A percentile compares a stretch with the other conserved stretches of the same genome.
These are phyloP conservation scores for Hyalella azteca DNA, from an alignment of 2,888 invertebrate genomes.

Conservation along the genomic window DNA sequence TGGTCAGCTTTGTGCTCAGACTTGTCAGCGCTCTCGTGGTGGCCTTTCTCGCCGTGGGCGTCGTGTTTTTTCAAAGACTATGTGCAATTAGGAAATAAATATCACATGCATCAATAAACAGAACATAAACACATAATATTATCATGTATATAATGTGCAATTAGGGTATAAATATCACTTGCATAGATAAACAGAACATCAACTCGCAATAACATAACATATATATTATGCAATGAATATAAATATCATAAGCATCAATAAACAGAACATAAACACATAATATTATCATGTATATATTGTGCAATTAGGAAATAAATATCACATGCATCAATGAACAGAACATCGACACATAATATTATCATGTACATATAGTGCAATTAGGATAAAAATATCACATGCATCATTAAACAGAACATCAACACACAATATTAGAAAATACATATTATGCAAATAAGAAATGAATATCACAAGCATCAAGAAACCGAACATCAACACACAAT, in stretches of 20 bases:
- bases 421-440: too few species aligned
- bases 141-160: background rate
- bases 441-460: too few species aligned
- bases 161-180: background rate
- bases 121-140: background rate
- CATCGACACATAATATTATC: background rate
- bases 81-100: background rate
- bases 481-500: too few species aligned
- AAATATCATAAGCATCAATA: too few species aligned
- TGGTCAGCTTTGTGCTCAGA: conserved; percentile 40
- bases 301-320: background rate
- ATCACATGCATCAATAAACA: background rate
- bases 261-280: too few species aligned
- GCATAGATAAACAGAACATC: too few species aligned
- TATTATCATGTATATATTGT: background rate
- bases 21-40: conserved; percentile 44
- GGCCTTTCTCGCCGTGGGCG: conserved; percentile 43
- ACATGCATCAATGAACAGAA: background rate
- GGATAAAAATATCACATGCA: background rate
- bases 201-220: too few species aligned
- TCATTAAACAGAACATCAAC: too few species aligned
- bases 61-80: conserved; percentile 27
- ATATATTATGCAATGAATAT: too few species aligned
- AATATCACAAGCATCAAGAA: too few species aligned
- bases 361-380: background rate